Conservation (phyloP, 2,113 vertebrate genomes). For the Notarius quadriscutis region DNA sequence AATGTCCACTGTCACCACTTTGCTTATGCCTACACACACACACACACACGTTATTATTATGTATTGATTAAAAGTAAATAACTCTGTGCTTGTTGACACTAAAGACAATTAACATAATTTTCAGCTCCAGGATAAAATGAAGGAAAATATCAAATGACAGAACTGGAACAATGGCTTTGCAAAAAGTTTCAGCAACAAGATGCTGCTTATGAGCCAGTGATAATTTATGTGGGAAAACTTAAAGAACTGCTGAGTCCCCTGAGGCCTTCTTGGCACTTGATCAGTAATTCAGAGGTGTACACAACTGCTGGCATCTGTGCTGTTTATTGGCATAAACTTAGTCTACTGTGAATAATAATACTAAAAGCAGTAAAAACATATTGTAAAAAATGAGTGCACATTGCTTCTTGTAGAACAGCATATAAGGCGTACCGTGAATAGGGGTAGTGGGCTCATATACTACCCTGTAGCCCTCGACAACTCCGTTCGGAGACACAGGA, state of each 20-base stretch:
- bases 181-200: slow-evolving; percentile 21
- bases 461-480: slow-evolving; percentile 91
- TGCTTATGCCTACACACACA: slow-evolving; percentile 82
- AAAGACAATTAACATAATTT: slow-evolving; percentile 37
- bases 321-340: background rate
- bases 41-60: slow-evolving; percentile 1
- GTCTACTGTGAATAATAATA: background rate
- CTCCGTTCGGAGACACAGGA: slow-evolving; percentile 83
- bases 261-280: slow-evolving; percentile 24
- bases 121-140: slow-evolving; percentile 28
- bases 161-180: slow-evolving; percentile 8
- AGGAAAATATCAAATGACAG: slow-evolving; percentile 19
- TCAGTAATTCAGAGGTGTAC: slow-evolving; percentile 16
- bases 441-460: slow-evolving; percentile 87
- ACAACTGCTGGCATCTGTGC: slow-evolving; percentile 3
- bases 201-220: background rate
- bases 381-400: background rate
- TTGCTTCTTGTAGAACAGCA: background rate
- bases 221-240: slow-evolving; percentile 15
- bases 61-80: slow-evolving; percentile 30
- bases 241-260: slow-evolving; percentile 1
- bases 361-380: background rate
- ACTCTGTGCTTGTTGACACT: slow-evolving; percentile 33
- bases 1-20: slow-evolving; percentile 93
- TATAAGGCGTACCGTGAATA: slow-evolving; percentile 78